Evolutionary conservation across 2,797 vertebrate species (phyloP), one percentile per base, ranked within the genome.

Genomic region (Hapalemur alaotrensis): DNA sequence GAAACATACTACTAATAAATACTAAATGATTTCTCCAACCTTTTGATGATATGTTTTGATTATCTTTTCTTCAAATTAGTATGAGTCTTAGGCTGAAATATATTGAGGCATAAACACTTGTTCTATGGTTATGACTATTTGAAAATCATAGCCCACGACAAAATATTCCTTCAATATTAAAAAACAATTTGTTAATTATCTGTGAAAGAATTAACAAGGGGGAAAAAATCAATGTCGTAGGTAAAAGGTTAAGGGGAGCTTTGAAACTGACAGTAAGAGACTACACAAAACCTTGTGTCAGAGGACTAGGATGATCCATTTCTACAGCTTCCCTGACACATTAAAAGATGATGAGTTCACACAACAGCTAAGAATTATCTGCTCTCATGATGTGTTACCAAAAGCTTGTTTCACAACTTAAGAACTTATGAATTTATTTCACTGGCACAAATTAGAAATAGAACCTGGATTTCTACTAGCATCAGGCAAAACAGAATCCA

Each of bases 1-100:
- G 78, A 97, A 95, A 91, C 18, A 90, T 61, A 70, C 30, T 93
- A 81, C 20, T 93, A 81, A 84, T 91, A 92, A 92, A 93, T 50
- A 76, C 4, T 73, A 48, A 86, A 54, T 93, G 61, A 91, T 75
- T 92, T 94, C 61, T 95, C 78, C 32, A 79, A 67, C 28, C 15
- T 88, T 94, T 61, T 91, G 63, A 93, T 92, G 80, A 35, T 70
- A 89, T 76, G 38, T 95, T 92, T 92, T 92, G 65, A 76, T 80
- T 89, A 95, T 52, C 5, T 52, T 52, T 20, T 57, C 72, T 70
- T 86, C 50, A 88, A 92, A 95, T 92, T 73, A 93, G 48, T 67
- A 79, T 41, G 43, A 72, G 70, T 92, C 78, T 94, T 72, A 65
- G 43, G 61, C n/a, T 63, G 25, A 93, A 96, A 95, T 1, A 73